Evolutionary conservation across 2,888 invertebrate genomes (phyloP), one percentile per base, ranked within the genome.

Genomic region (Lasioglossum calceatum): DNA sequence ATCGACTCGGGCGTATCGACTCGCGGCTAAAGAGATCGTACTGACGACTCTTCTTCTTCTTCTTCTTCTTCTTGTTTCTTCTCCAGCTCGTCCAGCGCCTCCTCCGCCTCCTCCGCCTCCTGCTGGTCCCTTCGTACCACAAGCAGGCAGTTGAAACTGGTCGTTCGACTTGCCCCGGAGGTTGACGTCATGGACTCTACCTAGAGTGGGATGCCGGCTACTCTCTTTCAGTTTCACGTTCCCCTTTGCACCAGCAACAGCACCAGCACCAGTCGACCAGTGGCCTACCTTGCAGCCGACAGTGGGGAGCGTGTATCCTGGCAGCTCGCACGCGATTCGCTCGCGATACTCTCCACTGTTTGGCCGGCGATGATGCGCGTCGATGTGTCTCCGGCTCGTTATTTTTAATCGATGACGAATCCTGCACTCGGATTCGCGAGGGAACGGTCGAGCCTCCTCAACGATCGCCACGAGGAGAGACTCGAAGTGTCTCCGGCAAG

Each of bases 161-260:
- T 93, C 92, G 90, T 91, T 85, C 93, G 90, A 90, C 91, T 92
- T 90, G 84, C 80, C 88, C 83, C 78, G 39, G 73, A 82, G 84
- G 77, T 89, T 92, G 92, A 93, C 93, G 93, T 93, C 93, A 93
- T 86, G 87, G 74, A 86, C 88, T 89, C 87, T 88, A 84, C 87
- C 89, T 89, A 92, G 36, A 93, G 93, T 93, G 93, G 93, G 93
- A 93, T 92, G 90, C 89, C 92, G 82, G 90, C 88, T 92, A 90
- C 70, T 89, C 79, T 82, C 73, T 87, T 86, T 90, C 72, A 32
- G 76, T 79, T 80, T 84, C 84, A 32, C 88, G 77, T 71, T 82
- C 80, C 84, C 75, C 76, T 77, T 76, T 81, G 81, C 78, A 83
- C 81, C 83, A 78, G 82, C 84, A 58, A 58, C 58, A 12, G n/a